Evolutionary conservation across 2,888 invertebrate species (phyloP).

Genomic region (Eremobia ochroleuca): DNA sequence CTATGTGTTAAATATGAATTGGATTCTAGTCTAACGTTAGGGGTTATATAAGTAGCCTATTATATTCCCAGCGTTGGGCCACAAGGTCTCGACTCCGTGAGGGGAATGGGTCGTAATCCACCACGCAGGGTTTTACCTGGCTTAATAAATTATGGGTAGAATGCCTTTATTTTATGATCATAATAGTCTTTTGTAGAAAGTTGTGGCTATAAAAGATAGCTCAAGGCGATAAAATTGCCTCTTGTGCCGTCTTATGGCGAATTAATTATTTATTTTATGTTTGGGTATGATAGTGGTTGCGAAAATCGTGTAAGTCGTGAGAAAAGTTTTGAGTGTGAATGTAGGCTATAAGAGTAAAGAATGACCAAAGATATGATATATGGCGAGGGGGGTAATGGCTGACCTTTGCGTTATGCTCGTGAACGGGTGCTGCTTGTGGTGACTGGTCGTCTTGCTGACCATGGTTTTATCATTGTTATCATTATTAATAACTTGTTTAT

Average conservation of each 20-base stretch:
- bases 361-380: not conserved
- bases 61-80: not conserved
- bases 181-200: not conserved
- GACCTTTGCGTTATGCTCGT: too few relatives aligned
- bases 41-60: not conserved
- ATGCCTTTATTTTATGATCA: not conserved
- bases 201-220: not conserved
- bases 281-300: not conserved
- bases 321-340: not conserved
- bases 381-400: too few relatives aligned
- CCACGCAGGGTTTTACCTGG: not conserved
- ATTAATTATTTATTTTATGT: not conserved
- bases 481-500: too few relatives aligned
- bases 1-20: constrained; percentile 54
- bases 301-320: not conserved
- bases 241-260: not conserved
- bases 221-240: not conserved
- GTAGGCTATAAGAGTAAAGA: not conserved
- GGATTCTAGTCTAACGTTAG: constrained; percentile 9
- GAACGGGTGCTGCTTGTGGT: too few relatives aligned
- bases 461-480: too few relatives aligned
- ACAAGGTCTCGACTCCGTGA: not conserved
- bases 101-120: not conserved
- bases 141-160: constrained; percentile 12
- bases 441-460: too few relatives aligned